A percentile compares a stretch with the other conserved stretches of the same genome.
These are phyloP conservation scores for Otolemur garnettii DNA, from an alignment of 2,113 vertebrate species.

Conservation along the genomic window DNA sequence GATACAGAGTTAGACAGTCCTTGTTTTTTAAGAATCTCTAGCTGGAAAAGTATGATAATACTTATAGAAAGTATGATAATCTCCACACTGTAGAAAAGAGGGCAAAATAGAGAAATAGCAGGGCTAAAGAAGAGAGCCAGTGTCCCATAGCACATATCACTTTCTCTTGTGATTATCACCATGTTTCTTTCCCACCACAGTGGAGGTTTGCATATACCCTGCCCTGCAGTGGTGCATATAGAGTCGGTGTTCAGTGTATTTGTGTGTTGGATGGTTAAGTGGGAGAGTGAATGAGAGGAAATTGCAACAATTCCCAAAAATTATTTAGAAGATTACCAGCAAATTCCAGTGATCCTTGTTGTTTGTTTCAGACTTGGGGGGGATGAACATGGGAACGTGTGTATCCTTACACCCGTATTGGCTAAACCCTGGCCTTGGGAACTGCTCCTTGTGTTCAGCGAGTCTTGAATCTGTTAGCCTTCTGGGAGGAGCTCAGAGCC, in stretches of 20 bases:
- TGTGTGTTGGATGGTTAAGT: neutral
- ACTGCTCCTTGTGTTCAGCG: conserved; percentile 43
- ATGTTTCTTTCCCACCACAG: neutral
- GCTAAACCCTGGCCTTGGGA: conserved; percentile 51
- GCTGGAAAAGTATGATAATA: neutral
- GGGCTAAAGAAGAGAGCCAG: neutral
- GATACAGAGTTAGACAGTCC: conserved; percentile 1
- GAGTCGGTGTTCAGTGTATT: neutral
- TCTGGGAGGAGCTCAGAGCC: conserved; percentile 9
- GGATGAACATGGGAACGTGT: neutral
- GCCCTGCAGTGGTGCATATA: neutral
- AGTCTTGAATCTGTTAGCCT: conserved; percentile 58
- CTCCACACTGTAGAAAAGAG: neutral
- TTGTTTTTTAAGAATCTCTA: conserved; percentile 50
- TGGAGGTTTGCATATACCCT: neutral
- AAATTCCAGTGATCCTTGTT: conserved; percentile 17
- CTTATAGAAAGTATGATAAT: neutral
- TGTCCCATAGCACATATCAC: neutral
- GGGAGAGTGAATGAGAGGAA: neutral
- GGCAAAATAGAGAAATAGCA: neutral
- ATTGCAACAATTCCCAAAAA: conserved; percentile 31
- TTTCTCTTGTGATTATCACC: neutral
- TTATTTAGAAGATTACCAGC: conserved; percentile 21
- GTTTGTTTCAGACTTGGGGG: conserved; percentile 57
- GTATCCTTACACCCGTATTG: neutral